phyloP scores from a whole-genome alignment of 2,888 invertebrate species.

The Mesorhabditis belari region DNA sequence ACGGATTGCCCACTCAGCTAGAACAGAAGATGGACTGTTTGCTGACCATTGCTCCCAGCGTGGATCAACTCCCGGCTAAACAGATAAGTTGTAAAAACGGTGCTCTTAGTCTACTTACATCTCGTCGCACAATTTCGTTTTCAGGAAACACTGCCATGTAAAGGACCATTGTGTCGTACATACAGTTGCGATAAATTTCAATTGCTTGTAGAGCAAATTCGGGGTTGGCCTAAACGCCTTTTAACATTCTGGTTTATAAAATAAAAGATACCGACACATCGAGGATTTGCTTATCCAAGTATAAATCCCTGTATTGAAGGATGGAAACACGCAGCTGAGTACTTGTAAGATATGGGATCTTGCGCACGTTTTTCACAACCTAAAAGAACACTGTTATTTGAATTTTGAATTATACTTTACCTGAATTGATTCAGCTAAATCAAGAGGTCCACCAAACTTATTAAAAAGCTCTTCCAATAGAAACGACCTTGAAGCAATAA shows the following conservation, averaged over 20 bases:
- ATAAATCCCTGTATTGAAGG: conserved; percentile 49
- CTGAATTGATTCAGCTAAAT: conserved; percentile 45
- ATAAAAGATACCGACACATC: conserved; percentile 31
- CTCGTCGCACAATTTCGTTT: conserved; percentile 35
- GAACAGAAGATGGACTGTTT: conserved; percentile 40
- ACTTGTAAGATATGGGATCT: conserved; percentile 49
- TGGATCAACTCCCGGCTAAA: conserved; percentile 38
- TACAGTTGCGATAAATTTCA: conserved; percentile 47
- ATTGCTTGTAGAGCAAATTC: conserved; percentile 43
- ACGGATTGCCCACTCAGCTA: conserved; percentile 47
- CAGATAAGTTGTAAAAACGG: conserved; percentile 2
- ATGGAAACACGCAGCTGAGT: conserved; percentile 48
- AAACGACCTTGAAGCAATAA: conserved; percentile 45
- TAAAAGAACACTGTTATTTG: not conserved
- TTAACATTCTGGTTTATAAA: not conserved
- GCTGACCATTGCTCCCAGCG: conserved; percentile 51
- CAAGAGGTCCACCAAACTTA: conserved; percentile 49
- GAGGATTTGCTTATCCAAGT: conserved; percentile 45
- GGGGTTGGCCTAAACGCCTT: conserved; percentile 29
- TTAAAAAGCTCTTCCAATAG: conserved; percentile 50
- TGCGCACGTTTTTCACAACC: conserved; percentile 48
- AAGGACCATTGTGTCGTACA: conserved; percentile 51
- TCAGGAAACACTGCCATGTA: conserved; percentile 52
- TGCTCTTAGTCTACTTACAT: conserved; percentile 28
- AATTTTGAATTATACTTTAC: conserved; percentile 8